phyloP scores from a whole-genome alignment of 2,113 vertebrate genomes.

The human region GRCh38 chr5:146357001-146357500 shows the following conservation, averaged over 20 bases:
- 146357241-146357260: not conserved
- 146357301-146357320: not conserved
- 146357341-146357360: not conserved
- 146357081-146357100: not conserved
- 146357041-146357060: fast-evolving
- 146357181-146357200: not conserved
- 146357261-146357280: not conserved
- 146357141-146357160: not conserved
- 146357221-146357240: no score
- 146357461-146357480: not conserved
- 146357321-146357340: not conserved
- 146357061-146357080: not conserved
- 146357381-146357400: not conserved
- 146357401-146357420: not conserved
- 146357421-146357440: not conserved
- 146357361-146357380: not conserved
- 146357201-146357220: not conserved
- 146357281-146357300: not conserved
- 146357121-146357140: not conserved
- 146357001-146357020: not conserved
- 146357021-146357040: not conserved
- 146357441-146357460: not conserved
- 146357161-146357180: not conserved
- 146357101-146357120: not conserved
- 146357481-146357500: not conserved